Percentiles rank a stretch among this genome's conserved stretches.
Evolutionary conservation across 2,888 invertebrate genomes (phyloP).

Genomic region (Chrysodeixis includens): DNA sequence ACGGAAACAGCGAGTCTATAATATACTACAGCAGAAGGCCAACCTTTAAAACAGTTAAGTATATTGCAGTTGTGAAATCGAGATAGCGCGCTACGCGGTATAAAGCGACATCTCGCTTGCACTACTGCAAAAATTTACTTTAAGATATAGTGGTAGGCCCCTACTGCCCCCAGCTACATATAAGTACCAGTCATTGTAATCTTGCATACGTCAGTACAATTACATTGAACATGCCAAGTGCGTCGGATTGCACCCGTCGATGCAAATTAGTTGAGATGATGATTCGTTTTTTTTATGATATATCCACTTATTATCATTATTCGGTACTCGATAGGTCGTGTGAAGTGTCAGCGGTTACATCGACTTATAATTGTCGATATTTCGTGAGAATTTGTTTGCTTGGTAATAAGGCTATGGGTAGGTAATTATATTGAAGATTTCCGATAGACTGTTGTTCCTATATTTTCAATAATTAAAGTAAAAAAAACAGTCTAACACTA

Average conservation of each 20-base stretch:
- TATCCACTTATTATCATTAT: constrained; percentile 64
- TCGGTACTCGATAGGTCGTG: constrained; percentile 48
- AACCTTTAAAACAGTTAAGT: too few relatives aligned
- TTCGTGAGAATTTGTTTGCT: constrained; percentile 5
- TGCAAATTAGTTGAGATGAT: constrained; percentile 81
- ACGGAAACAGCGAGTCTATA: too few relatives aligned
- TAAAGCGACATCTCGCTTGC: too few relatives aligned
- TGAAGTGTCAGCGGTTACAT: constrained; percentile 49
- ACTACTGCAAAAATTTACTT: too few relatives aligned
- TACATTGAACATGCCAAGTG: constrained; percentile 52
- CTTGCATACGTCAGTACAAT: constrained; percentile 49
- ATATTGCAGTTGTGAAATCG: too few relatives aligned
- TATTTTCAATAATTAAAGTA: too few relatives aligned
- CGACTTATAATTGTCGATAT: constrained; percentile 47
- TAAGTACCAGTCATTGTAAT: constrained; percentile 34
- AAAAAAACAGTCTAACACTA: too few relatives aligned
- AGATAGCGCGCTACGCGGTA: too few relatives aligned
- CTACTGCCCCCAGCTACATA: constrained; percentile 6
- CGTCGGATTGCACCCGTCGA: constrained; percentile 58
- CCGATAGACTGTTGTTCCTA: too few relatives aligned
- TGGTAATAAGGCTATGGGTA: not conserved
- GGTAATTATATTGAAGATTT: too few relatives aligned
- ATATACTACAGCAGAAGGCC: too few relatives aligned
- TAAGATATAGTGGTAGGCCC: not conserved
- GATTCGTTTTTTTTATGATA: constrained; percentile 65